Evolutionary conservation across 2,113 vertebrate genomes (phyloP).

Genomic region (Archocentrus centrarchus): DNA sequence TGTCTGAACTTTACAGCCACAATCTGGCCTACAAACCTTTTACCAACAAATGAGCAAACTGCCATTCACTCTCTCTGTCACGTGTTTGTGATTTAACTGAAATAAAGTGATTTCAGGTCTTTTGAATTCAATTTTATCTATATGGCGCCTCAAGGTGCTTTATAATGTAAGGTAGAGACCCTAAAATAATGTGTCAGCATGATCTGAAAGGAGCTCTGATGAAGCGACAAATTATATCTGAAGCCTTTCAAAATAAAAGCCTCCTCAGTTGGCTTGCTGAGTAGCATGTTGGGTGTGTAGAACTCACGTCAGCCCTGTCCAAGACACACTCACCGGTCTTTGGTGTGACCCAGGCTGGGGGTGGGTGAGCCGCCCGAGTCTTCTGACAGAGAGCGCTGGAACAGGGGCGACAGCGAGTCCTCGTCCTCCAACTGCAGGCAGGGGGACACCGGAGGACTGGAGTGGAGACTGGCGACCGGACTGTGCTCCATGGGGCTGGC

Average conservation of each 20-base stretch:
- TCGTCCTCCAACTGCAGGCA: slow-evolving; percentile 67
- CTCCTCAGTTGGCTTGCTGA: neutral
- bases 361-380: slow-evolving; percentile 85
- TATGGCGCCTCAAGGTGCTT: no score
- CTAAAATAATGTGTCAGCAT: neutral
- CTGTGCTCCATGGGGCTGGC: slow-evolving; percentile 17
- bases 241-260: neutral
- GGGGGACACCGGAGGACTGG: slow-evolving; percentile 59
- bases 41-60: no score
- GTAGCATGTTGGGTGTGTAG: accelerated
- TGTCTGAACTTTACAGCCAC: no score
- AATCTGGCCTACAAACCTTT: no score
- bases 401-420: slow-evolving; percentile 81
- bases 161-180: no score
- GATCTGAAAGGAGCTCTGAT: neutral
- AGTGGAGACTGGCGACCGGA: slow-evolving; percentile 41
- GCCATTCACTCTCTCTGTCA: no score
- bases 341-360: slow-evolving; percentile 87
- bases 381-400: slow-evolving; percentile 85
- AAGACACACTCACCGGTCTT: slow-evolving; percentile 83
- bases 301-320: neutral
- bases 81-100: no score
- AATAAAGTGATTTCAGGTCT: no score
- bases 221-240: accelerated
- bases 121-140: no score